Base-by-base conservation (phyloP, 2,888 invertebrate genomes). In the Chloroclysta siterata region DNA sequence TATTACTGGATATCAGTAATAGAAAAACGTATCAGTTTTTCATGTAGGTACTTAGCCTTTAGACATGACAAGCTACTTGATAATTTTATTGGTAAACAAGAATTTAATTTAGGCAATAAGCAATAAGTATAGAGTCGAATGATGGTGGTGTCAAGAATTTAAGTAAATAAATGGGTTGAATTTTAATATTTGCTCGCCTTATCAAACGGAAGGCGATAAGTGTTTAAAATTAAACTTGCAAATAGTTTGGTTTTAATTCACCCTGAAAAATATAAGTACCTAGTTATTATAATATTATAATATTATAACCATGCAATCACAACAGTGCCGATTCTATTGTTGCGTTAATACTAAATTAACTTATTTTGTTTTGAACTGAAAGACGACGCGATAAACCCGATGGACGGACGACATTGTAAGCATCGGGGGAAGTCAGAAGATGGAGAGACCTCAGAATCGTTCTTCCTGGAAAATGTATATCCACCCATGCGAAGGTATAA, bases 181-280 rank as follows among this genome's bases (percentile, higher is more conserved):
- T 55, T 44, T 47, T 2, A 56, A 60, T 60, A 51, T 63, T 57
- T 51, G 50, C 22, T 39, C 15, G 50, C 57, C 51, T 58, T 73
- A 73, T 71, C 70, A 67, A 51, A 62, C 66, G 66, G 68, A 70
- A 61, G 47, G 54, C 67, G 70, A 73, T 66, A 68, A 70, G 28
- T 61, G 70, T 68, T 68, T 68, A 36, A 52, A 44, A 53, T 42
- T n/a, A 39, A 48, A 33, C 11, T 15, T 53, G 29, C 33, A 13
- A 15, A n/a, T n/a, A 33, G 33, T 33, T 33, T 33, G 33, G 33
- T 6, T 33, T 8, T 8, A 44, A 44, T 15, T 44, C 33, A 10
- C 15, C 41, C 14, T 42, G 14, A 39, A 39, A 39, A 5, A 33
- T 33, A 22, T 22, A 22, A 22, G 22, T 22, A 22, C 22, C 22